phyloP scores from a whole-genome alignment of 2,113 vertebrate genomes.

The Marmota monax region DNA sequence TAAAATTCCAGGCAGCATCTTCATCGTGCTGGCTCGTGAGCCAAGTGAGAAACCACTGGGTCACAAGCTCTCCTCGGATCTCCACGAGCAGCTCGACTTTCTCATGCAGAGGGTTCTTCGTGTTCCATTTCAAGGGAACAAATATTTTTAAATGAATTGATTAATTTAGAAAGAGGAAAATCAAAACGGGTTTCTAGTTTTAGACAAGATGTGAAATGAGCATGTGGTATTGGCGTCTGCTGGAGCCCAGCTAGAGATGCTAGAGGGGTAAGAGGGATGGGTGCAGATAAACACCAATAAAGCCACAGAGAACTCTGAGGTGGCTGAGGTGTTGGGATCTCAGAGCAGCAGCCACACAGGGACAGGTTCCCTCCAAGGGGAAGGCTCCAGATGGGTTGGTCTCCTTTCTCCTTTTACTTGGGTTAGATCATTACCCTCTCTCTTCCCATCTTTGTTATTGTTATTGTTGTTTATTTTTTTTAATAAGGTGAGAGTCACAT shows the following conservation, averaged over 20 bases:
- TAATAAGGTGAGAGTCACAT: background rate
- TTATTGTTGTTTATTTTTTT: background rate
- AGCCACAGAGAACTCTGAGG: background rate
- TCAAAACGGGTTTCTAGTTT: background rate
- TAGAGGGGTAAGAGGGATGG: background rate
- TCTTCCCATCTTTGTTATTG: background rate
- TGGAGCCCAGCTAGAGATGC: background rate
- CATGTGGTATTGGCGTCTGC: background rate
- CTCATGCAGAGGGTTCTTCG: background rate
- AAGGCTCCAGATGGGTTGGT: background rate
- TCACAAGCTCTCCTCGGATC: background rate
- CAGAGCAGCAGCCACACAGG: background rate
- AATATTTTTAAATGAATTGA: background rate
- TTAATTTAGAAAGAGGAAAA: background rate
- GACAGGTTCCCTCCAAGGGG: background rate
- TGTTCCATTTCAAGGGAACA: background rate
- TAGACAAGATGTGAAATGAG: background rate
- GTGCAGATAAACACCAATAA: background rate
- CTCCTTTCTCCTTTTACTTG: background rate
- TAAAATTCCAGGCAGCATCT: conserved; percentile 2
- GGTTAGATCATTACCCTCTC: background rate
- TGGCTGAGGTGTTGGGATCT: background rate
- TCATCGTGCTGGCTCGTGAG: background rate
- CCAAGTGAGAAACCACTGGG: background rate
- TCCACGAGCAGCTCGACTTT: background rate